Evolutionary conservation across 1,140 invertebrate species (phyloP).

Genomic region (Lasioglossum albipes): DNA sequence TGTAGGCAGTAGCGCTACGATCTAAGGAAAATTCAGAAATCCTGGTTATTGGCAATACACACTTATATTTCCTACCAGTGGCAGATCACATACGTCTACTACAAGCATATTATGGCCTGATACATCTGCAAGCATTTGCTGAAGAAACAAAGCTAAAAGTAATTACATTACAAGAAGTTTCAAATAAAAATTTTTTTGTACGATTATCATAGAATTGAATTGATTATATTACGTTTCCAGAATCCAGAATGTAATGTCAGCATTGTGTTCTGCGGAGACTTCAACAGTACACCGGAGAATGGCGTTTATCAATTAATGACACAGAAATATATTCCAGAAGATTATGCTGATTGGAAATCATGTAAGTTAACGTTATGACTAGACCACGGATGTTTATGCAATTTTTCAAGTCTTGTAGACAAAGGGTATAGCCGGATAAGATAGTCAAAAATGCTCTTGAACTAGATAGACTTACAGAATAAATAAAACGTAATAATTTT

Average conservation of each 20-base stretch:
- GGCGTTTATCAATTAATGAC: conserved; percentile 89
- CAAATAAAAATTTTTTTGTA: background rate
- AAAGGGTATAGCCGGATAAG: too few species aligned
- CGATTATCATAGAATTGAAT: background rate
- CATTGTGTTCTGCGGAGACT: conserved; percentile 90
- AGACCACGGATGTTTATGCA: too few species aligned
- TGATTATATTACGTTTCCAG: conserved; percentile 74
- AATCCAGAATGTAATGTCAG: conserved; percentile 81
- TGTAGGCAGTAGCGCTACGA: conserved; percentile 83
- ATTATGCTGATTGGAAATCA: conserved; percentile 87
- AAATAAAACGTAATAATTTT: too few species aligned
- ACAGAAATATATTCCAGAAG: conserved; percentile 82
- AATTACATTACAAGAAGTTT: conserved; percentile 37
- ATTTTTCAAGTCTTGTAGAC: too few species aligned
- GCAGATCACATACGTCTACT: conserved; percentile 92
- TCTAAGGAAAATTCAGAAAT: conserved; percentile 83
- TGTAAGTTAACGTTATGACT: conserved; percentile 81
- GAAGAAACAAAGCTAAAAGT: conserved; percentile 78
- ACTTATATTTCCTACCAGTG: conserved; percentile 95
- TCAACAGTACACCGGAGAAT: conserved; percentile 91
- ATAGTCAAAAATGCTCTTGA: too few species aligned
- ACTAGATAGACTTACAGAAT: too few species aligned
- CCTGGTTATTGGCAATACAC: conserved; percentile 91
- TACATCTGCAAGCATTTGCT: conserved; percentile 82
- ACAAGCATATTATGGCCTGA: conserved; percentile 84